phyloP scores from a whole-genome alignment of 2,797 vertebrate genomes.

The Centropyge bicolor region DNA sequence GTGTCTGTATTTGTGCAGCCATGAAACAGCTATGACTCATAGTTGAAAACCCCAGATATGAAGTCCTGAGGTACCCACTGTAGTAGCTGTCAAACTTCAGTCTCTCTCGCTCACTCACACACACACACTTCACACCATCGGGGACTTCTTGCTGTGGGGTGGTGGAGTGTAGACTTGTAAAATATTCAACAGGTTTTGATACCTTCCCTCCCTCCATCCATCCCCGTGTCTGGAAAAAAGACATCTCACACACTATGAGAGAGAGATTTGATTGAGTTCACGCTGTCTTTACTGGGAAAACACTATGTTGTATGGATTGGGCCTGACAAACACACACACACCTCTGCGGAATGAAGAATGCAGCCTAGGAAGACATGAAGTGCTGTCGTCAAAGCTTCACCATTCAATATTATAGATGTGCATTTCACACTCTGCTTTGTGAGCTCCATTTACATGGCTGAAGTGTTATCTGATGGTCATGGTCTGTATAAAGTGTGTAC shows the following conservation, averaged over 20 bases:
- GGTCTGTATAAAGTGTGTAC: constrained; percentile 18
- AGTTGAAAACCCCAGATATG: constrained; percentile 57
- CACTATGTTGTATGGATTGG: constrained; percentile 36
- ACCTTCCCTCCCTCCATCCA: constrained; percentile 49
- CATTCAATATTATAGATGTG: constrained; percentile 57
- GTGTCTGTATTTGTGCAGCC: constrained; percentile 45
- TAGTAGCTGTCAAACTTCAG: constrained; percentile 69
- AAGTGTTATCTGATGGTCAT: constrained; percentile 56
- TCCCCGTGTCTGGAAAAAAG: constrained; percentile 52
- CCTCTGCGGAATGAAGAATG: constrained; percentile 12
- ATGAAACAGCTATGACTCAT: constrained; percentile 64
- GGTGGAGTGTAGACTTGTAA: constrained; percentile 65
- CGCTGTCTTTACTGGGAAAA: constrained; percentile 47
- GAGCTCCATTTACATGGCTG: constrained; percentile 46
- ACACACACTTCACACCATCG: constrained; percentile 32
- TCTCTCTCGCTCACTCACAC: constrained; percentile 30
- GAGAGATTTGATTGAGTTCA: constrained; percentile 56
- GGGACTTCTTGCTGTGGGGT: constrained; percentile 67
- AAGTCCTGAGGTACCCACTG: constrained; percentile 61
- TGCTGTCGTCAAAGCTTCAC: constrained; percentile 36
- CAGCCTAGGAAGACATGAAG: constrained; percentile 13
- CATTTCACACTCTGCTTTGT: constrained; percentile 49
- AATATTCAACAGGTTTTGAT: constrained; percentile 77
- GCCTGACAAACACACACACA: constrained; percentile 1
- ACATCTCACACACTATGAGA: constrained; percentile 55